Conservation (phyloP, 2,888 invertebrate genomes). For the Conomelus anceps region DNA sequence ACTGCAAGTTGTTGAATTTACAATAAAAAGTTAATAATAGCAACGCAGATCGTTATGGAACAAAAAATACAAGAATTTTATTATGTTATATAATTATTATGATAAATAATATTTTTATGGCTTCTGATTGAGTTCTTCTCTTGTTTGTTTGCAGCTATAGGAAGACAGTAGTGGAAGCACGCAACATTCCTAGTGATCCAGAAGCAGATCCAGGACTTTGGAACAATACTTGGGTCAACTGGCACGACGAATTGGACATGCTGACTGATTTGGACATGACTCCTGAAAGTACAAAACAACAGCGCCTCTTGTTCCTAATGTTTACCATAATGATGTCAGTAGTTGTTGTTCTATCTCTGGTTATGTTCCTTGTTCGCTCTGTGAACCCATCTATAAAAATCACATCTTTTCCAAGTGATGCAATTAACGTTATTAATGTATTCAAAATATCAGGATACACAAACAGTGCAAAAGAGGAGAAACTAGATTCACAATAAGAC, state of each 20-base stretch:
- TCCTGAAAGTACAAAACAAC: not conserved
- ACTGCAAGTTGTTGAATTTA: no score
- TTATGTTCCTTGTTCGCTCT: not conserved
- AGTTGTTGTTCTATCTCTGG: not conserved
- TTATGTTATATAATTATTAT: not conserved
- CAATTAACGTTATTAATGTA: constrained; percentile 1
- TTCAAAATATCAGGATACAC: not conserved
- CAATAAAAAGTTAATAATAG: no score
- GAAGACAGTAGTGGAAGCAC: constrained; percentile 43
- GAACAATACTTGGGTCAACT: constrained; percentile 52
- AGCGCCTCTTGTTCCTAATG: not conserved
- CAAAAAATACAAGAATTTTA: not conserved
- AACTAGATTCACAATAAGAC: not conserved
- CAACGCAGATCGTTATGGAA: no score
- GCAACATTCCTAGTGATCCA: constrained; percentile 44
- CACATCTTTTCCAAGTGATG: not conserved
- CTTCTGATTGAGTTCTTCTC: not conserved
- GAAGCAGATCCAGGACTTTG: constrained; percentile 48
- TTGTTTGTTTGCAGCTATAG: constrained; percentile 41
- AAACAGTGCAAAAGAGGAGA: not conserved
- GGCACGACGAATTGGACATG: constrained; percentile 40
- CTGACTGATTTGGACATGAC: constrained; percentile 38
- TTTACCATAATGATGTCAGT: not conserved
- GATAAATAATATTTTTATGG: not conserved
- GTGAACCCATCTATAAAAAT: not conserved